phyloP scores from a whole-genome alignment of 2,888 invertebrate species.

The Plebejus anna region DNA sequence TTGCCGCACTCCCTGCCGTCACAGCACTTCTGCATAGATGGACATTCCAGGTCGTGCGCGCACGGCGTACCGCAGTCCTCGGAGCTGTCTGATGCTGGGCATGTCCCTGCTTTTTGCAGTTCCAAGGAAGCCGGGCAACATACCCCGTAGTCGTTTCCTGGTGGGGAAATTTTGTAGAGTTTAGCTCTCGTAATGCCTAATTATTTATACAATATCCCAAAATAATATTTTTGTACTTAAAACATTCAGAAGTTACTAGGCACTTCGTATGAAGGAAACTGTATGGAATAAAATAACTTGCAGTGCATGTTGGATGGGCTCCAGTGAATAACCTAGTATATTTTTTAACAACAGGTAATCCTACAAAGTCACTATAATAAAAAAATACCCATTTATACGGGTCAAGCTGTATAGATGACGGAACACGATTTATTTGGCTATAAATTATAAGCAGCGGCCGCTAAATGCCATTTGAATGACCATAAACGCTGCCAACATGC shows the following conservation, averaged over 20 bases:
- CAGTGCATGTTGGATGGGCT: too few species aligned
- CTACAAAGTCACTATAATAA: too few species aligned
- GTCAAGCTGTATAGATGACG: background rate
- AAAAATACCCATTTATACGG: background rate
- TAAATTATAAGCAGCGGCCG: background rate
- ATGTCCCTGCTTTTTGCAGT: slow-evolving; percentile 88
- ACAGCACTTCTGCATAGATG: slow-evolving; percentile 91
- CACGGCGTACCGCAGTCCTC: slow-evolving; percentile 84
- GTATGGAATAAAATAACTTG: too few species aligned
- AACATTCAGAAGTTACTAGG: too few species aligned
- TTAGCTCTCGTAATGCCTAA: too few species aligned
- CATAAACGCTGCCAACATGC: background rate
- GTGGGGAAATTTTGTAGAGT: background rate
- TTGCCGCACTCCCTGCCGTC: slow-evolving; percentile 85
- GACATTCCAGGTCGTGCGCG: slow-evolving; percentile 89
- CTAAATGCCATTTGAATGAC: background rate
- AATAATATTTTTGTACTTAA: too few species aligned
- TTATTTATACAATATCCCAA: too few species aligned
- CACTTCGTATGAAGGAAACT: too few species aligned
- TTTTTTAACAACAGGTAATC: too few species aligned
- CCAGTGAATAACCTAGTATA: too few species aligned
- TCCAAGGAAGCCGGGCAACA: slow-evolving; percentile 90
- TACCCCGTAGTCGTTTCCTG: slow-evolving; percentile 91
- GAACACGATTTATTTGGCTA: background rate
- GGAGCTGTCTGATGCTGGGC: slow-evolving; percentile 78